These are phyloP conservation scores for Machimus rusticus DNA, from an alignment of 2,888 invertebrate genomes.

Conservation along the genomic window DNA sequence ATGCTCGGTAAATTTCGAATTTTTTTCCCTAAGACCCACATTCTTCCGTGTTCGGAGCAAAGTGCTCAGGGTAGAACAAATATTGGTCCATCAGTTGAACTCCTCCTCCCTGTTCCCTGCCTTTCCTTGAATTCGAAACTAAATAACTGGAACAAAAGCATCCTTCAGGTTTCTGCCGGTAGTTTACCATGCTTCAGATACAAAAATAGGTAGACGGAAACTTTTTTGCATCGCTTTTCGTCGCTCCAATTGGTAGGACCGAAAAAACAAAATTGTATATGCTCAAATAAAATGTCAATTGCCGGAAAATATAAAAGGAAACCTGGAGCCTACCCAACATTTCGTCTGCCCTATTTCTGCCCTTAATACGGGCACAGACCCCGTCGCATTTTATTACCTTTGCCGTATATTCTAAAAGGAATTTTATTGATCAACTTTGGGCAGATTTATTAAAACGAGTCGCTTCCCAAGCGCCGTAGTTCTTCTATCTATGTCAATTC, in stretches of 20 bases:
- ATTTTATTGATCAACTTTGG: neutral
- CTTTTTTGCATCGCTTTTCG: neutral
- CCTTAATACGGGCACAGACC: neutral
- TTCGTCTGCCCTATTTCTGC: neutral
- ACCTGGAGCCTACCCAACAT: neutral
- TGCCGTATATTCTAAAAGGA: neutral
- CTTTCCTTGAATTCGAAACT: neutral
- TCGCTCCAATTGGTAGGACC: neutral
- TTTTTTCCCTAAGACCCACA: neutral
- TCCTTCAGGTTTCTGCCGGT: neutral
- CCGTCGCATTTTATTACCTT: neutral
- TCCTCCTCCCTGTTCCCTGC: neutral
- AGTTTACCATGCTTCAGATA: neutral
- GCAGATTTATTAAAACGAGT: neutral
- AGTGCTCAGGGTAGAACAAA: neutral
- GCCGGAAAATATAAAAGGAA: neutral
- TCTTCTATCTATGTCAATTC: neutral
- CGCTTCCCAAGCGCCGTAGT: neutral
- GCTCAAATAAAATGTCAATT: neutral
- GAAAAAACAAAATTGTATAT: neutral
- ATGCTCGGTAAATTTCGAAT: neutral
- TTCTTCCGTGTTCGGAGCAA: neutral
- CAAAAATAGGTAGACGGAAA: neutral
- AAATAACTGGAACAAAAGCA: conserved; percentile 5
- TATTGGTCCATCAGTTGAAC: neutral